Evolutionary conservation across 2,113 vertebrate species (phyloP).

Genomic region (Nyctibius bracteatus): DNA sequence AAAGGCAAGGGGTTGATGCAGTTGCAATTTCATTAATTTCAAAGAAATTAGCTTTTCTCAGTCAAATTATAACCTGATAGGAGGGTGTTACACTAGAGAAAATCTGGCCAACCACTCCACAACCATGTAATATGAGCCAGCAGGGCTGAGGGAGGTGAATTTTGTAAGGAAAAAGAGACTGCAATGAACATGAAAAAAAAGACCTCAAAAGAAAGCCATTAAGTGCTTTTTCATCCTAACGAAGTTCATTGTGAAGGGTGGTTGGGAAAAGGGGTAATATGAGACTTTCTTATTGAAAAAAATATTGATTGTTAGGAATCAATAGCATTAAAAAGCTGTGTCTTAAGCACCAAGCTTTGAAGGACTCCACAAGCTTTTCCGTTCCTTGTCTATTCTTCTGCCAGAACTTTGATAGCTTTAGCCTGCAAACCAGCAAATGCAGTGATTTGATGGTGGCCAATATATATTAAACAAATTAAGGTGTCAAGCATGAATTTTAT

Average conservation of each 20-base stretch:
- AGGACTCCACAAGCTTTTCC: slow-evolving; percentile 38
- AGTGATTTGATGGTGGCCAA: not conserved
- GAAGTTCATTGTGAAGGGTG: slow-evolving; percentile 61
- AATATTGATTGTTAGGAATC: slow-evolving; percentile 61
- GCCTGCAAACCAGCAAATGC: slow-evolving; percentile 31
- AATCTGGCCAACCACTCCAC: not conserved
- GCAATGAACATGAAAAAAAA: not conserved
- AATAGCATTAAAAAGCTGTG: slow-evolving; percentile 61
- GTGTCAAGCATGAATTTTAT: slow-evolving; percentile 46
- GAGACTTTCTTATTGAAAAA: slow-evolving; percentile 64
- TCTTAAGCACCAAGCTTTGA: slow-evolving; percentile 58
- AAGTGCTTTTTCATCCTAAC: slow-evolving; percentile 48
- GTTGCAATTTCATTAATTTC: not conserved
- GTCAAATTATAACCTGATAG: not conserved
- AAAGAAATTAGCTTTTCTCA: not conserved
- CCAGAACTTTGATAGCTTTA: slow-evolving; percentile 41
- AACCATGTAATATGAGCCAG: not conserved
- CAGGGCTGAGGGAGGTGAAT: not conserved
- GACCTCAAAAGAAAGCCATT: not conserved
- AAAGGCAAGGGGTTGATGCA: not conserved
- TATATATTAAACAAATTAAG: slow-evolving; percentile 41
- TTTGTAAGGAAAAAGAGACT: not conserved
- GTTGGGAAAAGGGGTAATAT: slow-evolving; percentile 50
- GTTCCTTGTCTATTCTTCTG: not conserved
- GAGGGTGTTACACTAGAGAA: not conserved